Evolutionary conservation across 2,113 vertebrate genomes (phyloP).

Genomic region (Willisornis vidua): DNA sequence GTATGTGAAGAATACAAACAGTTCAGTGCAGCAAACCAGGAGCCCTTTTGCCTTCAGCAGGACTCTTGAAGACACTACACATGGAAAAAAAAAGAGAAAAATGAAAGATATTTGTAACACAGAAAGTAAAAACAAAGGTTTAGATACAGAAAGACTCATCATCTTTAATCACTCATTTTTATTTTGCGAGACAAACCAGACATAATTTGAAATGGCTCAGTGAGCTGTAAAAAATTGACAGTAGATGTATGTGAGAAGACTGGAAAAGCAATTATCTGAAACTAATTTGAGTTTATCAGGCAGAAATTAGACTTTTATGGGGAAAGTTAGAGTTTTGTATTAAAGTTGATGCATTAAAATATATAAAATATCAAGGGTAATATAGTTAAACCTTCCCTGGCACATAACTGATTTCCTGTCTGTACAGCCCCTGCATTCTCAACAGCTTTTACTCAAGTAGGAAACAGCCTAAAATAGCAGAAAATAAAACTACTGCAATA

Average conservation of each 20-base stretch:
- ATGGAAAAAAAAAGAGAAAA: background rate
- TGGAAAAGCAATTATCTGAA: conserved; percentile 66
- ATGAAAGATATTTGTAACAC: background rate
- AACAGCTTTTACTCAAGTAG: background rate
- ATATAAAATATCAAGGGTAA: conserved; percentile 23
- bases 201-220: conserved; percentile 54
- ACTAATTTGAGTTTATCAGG: conserved; percentile 68
- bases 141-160: background rate
- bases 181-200: conserved; percentile 52
- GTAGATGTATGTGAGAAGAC: conserved; percentile 42
- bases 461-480: background rate
- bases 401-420: background rate
- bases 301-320: conserved; percentile 54
- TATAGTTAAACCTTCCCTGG: background rate
- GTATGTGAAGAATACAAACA: background rate
- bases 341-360: conserved; percentile 32
- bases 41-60: background rate
- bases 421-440: background rate
- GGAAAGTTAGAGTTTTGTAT: conserved; percentile 17
- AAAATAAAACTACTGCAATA: background rate
- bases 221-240: conserved; percentile 62
- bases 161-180: conserved; percentile 46
- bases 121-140: background rate
- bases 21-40: background rate
- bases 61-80: background rate